Conservation (phyloP, 1,140 invertebrate species). For the Periplaneta americana region DNA sequence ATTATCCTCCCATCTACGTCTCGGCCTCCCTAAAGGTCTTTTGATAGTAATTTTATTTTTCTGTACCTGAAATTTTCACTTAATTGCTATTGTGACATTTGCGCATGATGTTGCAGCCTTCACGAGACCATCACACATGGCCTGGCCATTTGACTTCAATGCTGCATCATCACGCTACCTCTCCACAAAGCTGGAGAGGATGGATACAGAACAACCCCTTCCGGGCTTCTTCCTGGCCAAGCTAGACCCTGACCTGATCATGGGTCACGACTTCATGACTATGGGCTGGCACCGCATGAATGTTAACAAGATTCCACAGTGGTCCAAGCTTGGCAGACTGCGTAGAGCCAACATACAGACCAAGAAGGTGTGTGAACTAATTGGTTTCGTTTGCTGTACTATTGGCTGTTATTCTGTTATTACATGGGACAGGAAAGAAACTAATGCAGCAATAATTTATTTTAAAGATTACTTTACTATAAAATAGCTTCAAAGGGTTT, state of each 20-base stretch:
- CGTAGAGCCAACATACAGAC: slow-evolving; percentile 60
- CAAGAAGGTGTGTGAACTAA: too few relatives aligned
- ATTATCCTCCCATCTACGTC: too few relatives aligned
- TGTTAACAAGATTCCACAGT: slow-evolving; percentile 68
- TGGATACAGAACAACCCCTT: slow-evolving; percentile 79
- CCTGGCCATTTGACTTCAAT: slow-evolving; percentile 76
- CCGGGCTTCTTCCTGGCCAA: slow-evolving; percentile 77
- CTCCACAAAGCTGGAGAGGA: slow-evolving; percentile 69
- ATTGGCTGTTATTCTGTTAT: too few relatives aligned
- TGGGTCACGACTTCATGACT: slow-evolving; percentile 86
- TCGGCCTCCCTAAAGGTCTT: too few relatives aligned
- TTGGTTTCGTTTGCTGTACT: too few relatives aligned
- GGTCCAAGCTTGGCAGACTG: slow-evolving; percentile 85
- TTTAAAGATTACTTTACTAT: too few relatives aligned
- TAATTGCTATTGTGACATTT: too few relatives aligned
- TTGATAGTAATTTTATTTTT: too few relatives aligned
- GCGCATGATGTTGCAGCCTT: slow-evolving; percentile 76
- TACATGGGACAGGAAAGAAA: too few relatives aligned
- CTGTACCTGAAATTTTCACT: too few relatives aligned
- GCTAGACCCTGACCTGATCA: slow-evolving; percentile 88
- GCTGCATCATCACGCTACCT: slow-evolving; percentile 56
- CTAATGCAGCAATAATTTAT: too few relatives aligned
- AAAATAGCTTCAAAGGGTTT: too few relatives aligned
- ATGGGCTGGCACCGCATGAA: slow-evolving; percentile 81
- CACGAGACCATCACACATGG: slow-evolving; percentile 65